These are phyloP conservation scores for Cremastinae sp. DNA, from an alignment of 2,888 invertebrate species.

Conservation along the genomic window DNA sequence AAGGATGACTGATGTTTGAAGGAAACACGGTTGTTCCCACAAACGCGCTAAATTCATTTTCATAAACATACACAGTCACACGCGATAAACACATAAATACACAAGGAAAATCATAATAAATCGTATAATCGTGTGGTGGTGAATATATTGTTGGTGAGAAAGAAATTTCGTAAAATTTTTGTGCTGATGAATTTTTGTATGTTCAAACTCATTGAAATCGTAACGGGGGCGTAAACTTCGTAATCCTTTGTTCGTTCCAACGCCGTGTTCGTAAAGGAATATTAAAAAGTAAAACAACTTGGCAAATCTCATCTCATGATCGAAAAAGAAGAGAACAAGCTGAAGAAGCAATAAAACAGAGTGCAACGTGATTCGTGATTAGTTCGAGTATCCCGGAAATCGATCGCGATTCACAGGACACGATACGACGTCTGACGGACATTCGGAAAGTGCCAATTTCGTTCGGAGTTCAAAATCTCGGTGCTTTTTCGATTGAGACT, in stretches of 20 bases:
- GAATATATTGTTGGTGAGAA: slow-evolving; percentile 62
- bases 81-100: slow-evolving; percentile 27
- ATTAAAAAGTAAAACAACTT: slow-evolving; percentile 16
- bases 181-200: slow-evolving; percentile 74
- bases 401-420: slow-evolving; percentile 66
- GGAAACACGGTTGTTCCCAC: slow-evolving; percentile 72
- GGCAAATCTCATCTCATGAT: slow-evolving; percentile 46
- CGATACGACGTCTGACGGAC: slow-evolving; percentile 42
- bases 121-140: slow-evolving; percentile 68
- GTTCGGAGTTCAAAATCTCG: slow-evolving; percentile 55
- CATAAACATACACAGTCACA: slow-evolving; percentile 40
- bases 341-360: slow-evolving; percentile 29
- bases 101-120: slow-evolving; percentile 12
- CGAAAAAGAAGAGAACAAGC: slow-evolving; percentile 41
- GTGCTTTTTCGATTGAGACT: slow-evolving; percentile 69
- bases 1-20: slow-evolving; percentile 76
- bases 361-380: slow-evolving; percentile 47
- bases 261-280: slow-evolving; percentile 43
- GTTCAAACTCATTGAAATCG: slow-evolving; percentile 62
- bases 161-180: slow-evolving; percentile 71
- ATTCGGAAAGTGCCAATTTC: slow-evolving; percentile 64
- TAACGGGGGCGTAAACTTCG: slow-evolving; percentile 72
- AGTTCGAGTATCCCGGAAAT: slow-evolving; percentile 60
- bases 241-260: slow-evolving; percentile 69
- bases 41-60: slow-evolving; percentile 72